Conservation (phyloP, 2,888 invertebrate genomes). For the Diloba caeruleocephala region DNA sequence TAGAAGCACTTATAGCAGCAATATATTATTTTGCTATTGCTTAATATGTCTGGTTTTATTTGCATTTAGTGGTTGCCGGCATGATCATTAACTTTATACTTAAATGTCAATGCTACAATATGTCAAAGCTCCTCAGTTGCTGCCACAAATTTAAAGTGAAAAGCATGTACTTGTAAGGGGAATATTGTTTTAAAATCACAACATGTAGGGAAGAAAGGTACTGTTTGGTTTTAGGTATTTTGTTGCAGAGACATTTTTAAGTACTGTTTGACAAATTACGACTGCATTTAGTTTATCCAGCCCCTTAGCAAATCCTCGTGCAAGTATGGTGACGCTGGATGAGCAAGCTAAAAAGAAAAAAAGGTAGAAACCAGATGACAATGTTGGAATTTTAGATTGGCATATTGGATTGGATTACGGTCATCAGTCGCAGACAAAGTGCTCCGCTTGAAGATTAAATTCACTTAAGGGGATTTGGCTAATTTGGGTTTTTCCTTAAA, state of each 20-base stretch:
- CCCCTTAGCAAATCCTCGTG: too few species aligned
- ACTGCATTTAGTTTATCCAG: too few species aligned
- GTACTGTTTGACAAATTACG: too few species aligned
- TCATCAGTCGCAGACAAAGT: too few species aligned
- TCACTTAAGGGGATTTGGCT: too few species aligned
- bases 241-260: neutral
- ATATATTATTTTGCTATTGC: conserved; percentile 16
- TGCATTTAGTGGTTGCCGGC: conserved; percentile 31
- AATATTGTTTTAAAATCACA: conserved; percentile 11
- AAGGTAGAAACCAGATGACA: too few species aligned
- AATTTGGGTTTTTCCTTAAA: too few species aligned
- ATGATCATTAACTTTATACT: conserved; percentile 45
- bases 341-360: too few species aligned
- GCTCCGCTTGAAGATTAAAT: too few species aligned
- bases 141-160: conserved; percentile 35
- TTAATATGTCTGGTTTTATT: conserved; percentile 15
- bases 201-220: conserved; percentile 7
- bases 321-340: too few species aligned
- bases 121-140: conserved; percentile 44
- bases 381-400: too few species aligned
- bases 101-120: conserved; percentile 46
- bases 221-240: conserved; percentile 19
- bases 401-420: too few species aligned
- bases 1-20: conserved; percentile 3
- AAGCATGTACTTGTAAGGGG: conserved; percentile 10